phyloP scores from a whole-genome alignment of 2,888 invertebrate genomes.

The Kuschelorhynchus macadamiae region DNA sequence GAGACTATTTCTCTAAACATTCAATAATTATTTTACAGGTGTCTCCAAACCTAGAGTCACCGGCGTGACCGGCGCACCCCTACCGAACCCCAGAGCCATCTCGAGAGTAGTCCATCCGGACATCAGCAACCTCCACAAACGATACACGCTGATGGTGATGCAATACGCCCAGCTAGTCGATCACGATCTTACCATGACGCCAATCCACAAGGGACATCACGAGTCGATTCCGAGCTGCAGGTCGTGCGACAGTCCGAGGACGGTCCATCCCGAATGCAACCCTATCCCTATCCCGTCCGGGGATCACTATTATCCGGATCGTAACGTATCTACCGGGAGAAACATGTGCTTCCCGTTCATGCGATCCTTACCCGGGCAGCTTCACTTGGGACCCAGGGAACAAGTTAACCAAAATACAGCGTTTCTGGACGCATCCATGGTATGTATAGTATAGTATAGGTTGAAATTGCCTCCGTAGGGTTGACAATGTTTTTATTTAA shows the following conservation, averaged over 20 bases:
- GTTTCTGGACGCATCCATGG: conserved; percentile 85
- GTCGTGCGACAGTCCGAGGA: conserved; percentile 86
- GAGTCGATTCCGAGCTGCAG: conserved; percentile 92
- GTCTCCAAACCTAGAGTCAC: conserved; percentile 84
- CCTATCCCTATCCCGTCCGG: conserved; percentile 91
- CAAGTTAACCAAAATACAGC: conserved; percentile 97
- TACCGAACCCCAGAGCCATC: conserved; percentile 89
- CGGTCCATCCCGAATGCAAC: conserved; percentile 94
- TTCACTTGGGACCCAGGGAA: conserved; percentile 88
- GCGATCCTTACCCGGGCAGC: conserved; percentile 93
- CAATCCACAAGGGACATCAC: conserved; percentile 90
- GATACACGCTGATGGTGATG: conserved; percentile 94
- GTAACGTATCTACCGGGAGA: conserved; percentile 86
- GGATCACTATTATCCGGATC: conserved; percentile 91
- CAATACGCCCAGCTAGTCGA: conserved; percentile 96
- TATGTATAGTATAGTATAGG: conserved; percentile 29
- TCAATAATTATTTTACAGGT: conserved; percentile 67
- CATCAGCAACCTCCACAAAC: conserved; percentile 88
- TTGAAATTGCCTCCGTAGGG: background rate
- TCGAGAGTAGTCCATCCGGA: conserved; percentile 93
- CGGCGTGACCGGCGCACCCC: conserved; percentile 80
- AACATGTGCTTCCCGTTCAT: conserved; percentile 95
- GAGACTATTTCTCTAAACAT: too few relatives aligned
- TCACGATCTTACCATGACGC: conserved; percentile 95
- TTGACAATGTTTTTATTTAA: background rate